Evolutionary conservation across 2,888 invertebrate species (phyloP).

Genomic region (Gymnosoma rotundatum): DNA sequence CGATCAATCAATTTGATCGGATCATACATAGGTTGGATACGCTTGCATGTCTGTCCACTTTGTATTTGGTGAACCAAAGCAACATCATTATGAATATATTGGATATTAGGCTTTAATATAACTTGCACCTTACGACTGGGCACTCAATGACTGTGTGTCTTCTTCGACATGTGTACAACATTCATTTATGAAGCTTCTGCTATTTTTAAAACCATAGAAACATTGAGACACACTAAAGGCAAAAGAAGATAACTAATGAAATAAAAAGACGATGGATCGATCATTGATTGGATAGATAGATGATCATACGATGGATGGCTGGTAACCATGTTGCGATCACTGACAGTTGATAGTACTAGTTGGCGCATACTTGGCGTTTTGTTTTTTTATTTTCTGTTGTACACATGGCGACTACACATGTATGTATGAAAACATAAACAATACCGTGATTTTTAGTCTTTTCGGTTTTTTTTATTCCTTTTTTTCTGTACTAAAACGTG

Average conservation of each 20-base stretch:
- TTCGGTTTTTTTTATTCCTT: neutral
- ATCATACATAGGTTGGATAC: conserved; percentile 57
- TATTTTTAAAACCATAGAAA: conserved; percentile 30
- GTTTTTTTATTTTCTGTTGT: neutral
- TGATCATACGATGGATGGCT: conserved; percentile 36
- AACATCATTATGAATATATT: conserved; percentile 49
- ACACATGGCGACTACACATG: neutral
- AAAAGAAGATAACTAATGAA: neutral
- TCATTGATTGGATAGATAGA: conserved; percentile 34
- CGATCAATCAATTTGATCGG: conserved; percentile 76
- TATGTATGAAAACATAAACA: too few relatives aligned
- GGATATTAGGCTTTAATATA: conserved; percentile 57
- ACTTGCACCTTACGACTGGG: conserved; percentile 66
- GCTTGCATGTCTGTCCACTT: conserved; percentile 29
- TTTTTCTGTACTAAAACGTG: conserved; percentile 34
- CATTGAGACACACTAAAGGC: neutral
- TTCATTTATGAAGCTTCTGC: conserved; percentile 65
- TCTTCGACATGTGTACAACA: conserved; percentile 57
- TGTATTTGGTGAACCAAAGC: conserved; percentile 43
- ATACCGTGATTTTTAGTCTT: too few relatives aligned
- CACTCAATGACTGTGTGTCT: conserved; percentile 35
- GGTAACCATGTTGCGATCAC: conserved; percentile 56
- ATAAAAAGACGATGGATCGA: conserved; percentile 22
- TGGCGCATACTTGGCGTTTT: conserved; percentile 7
- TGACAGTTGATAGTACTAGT: conserved; percentile 53